Conservation (phyloP, 2,797 vertebrate species). For the Urophycis tenuis region DNA sequence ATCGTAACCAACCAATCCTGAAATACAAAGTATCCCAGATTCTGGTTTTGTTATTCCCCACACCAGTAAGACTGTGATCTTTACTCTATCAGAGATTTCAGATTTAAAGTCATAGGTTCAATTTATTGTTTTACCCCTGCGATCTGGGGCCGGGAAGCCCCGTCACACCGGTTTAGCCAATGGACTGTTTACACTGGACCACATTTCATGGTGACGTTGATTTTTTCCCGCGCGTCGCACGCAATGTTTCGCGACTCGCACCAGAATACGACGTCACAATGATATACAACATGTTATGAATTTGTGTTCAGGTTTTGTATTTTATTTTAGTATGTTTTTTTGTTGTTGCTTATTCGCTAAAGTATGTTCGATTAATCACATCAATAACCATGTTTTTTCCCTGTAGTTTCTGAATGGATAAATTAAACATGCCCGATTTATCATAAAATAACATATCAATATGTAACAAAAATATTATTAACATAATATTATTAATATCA, state of each 20-base stretch:
- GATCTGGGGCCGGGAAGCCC: constrained; percentile 68
- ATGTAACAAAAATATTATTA: too few relatives aligned
- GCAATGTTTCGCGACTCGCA: background rate
- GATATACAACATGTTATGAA: background rate
- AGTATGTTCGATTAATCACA: background rate
- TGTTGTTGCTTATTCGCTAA: background rate
- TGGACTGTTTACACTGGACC: constrained; percentile 56
- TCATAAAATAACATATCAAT: too few relatives aligned
- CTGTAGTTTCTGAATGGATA: background rate
- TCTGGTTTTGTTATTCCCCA: constrained; percentile 33
- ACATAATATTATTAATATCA: too few relatives aligned
- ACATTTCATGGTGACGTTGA: constrained; percentile 48
- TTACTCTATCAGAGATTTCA: constrained; percentile 65
- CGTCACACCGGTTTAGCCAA: constrained; percentile 57
- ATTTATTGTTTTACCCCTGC: constrained; percentile 80
- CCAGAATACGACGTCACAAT: background rate
- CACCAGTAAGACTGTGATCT: constrained; percentile 52
- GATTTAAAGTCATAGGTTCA: constrained; percentile 65
- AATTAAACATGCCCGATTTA: background rate
- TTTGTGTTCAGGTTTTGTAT: background rate
- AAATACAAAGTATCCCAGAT: constrained; percentile 43
- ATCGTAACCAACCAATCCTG: constrained; percentile 28
- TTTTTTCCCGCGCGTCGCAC: background rate
- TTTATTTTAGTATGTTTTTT: background rate
- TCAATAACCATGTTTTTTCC: too few relatives aligned